Conservation (phyloP, 2,797 vertebrate genomes). For the Aldrovandia affinis region DNA sequence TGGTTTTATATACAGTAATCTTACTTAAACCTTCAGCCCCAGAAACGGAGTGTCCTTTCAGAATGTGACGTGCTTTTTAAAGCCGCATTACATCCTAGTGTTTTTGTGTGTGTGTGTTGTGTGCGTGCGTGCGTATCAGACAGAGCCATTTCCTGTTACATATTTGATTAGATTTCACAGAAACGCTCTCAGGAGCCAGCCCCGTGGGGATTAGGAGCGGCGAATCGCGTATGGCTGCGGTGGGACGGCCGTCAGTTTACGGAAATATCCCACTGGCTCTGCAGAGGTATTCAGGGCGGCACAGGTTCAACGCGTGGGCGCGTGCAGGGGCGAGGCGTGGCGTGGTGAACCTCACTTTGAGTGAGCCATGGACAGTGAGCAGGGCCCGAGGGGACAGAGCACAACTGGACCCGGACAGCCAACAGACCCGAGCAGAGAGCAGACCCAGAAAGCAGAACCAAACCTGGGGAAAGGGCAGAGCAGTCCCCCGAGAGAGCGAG, state of each 20-base stretch:
- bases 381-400: background rate
- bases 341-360: background rate
- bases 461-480: too few relatives aligned
- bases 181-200: background rate
- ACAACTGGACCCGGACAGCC: background rate
- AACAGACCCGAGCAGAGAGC: background rate
- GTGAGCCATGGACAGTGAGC: background rate
- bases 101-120: background rate
- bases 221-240: background rate
- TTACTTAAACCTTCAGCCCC: background rate
- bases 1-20: background rate
- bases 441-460: background rate
- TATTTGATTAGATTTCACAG: conserved; percentile 17
- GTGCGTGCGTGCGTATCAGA: background rate
- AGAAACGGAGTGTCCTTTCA: background rate
- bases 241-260: background rate
- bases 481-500: too few relatives aligned
- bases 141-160: conserved; percentile 8
- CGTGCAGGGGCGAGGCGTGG: background rate
- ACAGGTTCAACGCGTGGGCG: background rate
- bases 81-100: conserved; percentile 1
- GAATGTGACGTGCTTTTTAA: background rate
- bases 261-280: background rate
- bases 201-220: conserved; percentile 1
- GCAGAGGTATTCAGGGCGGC: background rate